These are phyloP conservation scores for Oxyruncus cristatus DNA, from an alignment of 2,113 vertebrate genomes.

Conservation along the genomic window DNA sequence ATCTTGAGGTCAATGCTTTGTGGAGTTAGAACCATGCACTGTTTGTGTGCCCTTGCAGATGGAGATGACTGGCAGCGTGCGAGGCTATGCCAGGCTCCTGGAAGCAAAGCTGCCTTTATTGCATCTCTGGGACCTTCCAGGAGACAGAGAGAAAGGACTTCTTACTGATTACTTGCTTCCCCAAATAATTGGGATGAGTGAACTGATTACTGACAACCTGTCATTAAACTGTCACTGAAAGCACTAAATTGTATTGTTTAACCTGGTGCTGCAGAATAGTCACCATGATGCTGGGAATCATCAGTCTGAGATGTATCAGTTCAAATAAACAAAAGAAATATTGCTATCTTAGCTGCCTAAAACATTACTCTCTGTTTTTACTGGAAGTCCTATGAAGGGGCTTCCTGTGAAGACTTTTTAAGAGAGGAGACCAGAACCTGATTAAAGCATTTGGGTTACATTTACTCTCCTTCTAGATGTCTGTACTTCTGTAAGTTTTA, in stretches of 20 bases:
- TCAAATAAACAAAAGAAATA: not conserved
- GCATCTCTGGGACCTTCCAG: not conserved
- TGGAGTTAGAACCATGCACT: not conserved
- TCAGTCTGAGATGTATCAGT: not conserved
- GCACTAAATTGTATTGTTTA: not conserved
- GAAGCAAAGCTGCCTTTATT: conserved; percentile 5
- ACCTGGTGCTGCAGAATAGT: not conserved
- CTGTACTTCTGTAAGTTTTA: not conserved
- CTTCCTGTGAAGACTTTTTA: not conserved
- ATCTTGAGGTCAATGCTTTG: not conserved
- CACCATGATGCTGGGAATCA: not conserved
- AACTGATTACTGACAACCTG: not conserved
- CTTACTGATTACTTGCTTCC: not conserved
- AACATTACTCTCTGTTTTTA: not conserved
- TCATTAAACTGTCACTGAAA: not conserved
- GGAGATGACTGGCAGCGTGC: not conserved
- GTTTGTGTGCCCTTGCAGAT: not conserved
- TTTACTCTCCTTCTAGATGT: not conserved
- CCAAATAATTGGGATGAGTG: not conserved
- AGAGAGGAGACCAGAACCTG: not conserved
- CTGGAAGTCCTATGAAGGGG: not conserved
- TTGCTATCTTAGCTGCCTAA: not conserved
- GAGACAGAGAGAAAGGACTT: not conserved
- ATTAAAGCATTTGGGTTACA: not conserved
- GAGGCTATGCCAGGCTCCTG: not conserved